Percentiles rank a stretch among this genome's conserved stretches.
Conservation (phyloP, 2,113 vertebrate genomes). For the Lipotes vexillifer region DNA sequence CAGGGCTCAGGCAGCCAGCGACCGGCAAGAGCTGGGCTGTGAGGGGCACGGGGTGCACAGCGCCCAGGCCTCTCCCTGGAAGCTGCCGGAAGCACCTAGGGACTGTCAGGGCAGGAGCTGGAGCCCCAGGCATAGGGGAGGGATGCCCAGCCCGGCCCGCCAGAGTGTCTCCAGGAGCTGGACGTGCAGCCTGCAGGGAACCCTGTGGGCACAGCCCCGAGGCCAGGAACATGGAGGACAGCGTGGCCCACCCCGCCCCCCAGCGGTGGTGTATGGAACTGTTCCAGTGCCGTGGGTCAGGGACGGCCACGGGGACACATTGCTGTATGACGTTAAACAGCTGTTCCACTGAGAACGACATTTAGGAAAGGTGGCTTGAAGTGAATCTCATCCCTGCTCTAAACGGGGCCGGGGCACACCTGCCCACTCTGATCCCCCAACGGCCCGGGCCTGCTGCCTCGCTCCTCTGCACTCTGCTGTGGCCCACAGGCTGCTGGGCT, state of each 20-base stretch:
- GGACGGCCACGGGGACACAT: background rate
- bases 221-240: background rate
- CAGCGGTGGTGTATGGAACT: background rate
- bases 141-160: background rate
- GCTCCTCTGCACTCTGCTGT: background rate
- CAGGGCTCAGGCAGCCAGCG: background rate
- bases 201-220: accelerated
- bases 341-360: background rate
- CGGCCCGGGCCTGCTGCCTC: background rate
- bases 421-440: background rate
- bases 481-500: background rate
- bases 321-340: background rate
- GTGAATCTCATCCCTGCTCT: background rate
- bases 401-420: too few species aligned
- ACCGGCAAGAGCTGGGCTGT: background rate
- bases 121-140: background rate
- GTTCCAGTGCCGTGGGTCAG: background rate
- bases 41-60: background rate
- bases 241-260: background rate
- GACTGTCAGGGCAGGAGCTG: background rate
- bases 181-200: background rate
- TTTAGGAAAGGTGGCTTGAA: background rate
- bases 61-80: background rate
- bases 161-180: background rate
- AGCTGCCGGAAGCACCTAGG: background rate